Evolutionary conservation across 2,113 vertebrate species (phyloP).

Genomic region (Apeltes quadracus): DNA sequence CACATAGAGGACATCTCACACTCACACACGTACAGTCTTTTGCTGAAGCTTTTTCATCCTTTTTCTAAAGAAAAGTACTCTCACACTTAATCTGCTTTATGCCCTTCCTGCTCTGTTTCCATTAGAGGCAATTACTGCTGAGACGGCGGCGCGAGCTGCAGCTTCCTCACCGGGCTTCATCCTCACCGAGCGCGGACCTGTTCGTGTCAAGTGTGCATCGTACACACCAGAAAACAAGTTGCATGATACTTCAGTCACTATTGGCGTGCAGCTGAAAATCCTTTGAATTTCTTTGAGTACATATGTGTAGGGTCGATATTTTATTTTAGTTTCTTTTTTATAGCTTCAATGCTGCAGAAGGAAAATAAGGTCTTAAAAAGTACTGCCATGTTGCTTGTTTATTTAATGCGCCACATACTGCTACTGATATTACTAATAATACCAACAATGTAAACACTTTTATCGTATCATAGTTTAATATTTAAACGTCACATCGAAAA

Average conservation of each 20-base stretch:
- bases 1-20: slow-evolving; percentile 35
- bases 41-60: slow-evolving; percentile 56
- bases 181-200: slow-evolving; percentile 61
- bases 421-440: too few species aligned
- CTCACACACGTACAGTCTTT: neutral
- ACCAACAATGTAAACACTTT: neutral
- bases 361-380: neutral
- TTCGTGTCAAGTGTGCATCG: slow-evolving; percentile 67
- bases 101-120: slow-evolving; percentile 72
- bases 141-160: slow-evolving; percentile 43
- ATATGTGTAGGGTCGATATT: neutral
- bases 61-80: slow-evolving; percentile 71
- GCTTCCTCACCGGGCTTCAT: slow-evolving; percentile 63
- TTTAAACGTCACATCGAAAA: neutral
- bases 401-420: too few species aligned
- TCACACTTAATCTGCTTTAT: slow-evolving; percentile 66
- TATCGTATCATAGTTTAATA: neutral
- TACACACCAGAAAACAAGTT: slow-evolving; percentile 53
- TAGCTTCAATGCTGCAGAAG: neutral
- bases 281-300: neutral
- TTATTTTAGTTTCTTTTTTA: neutral
- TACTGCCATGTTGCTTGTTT: neutral
- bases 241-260: slow-evolving; percentile 49
- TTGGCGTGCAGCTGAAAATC: slow-evolving; percentile 2
- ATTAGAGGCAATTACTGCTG: slow-evolving; percentile 75